A percentile compares a stretch with the other conserved stretches of the same genome.
phyloP scores from a whole-genome alignment of 1,140 invertebrate genomes.

The Lethocerus indicus region DNA sequence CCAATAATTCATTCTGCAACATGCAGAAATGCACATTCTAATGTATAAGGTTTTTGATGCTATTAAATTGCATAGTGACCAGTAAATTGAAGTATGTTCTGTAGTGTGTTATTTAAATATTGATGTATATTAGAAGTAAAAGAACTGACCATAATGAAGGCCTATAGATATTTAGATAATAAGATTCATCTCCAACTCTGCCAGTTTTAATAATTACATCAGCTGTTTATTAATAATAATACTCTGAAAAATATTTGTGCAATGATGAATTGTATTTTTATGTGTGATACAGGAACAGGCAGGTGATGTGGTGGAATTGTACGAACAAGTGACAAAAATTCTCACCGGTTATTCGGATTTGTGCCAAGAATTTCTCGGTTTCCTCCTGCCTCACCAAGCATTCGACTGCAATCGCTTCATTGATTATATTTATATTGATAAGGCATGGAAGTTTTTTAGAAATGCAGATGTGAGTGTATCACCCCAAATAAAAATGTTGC shows the following conservation, averaged over 20 bases:
- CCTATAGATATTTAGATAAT: not conserved
- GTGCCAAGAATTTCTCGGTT: constrained; percentile 5
- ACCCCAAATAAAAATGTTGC: too few relatives aligned
- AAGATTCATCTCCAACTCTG: not conserved
- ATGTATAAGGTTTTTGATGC: not conserved
- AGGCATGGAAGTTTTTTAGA: constrained; percentile 4
- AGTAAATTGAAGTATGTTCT: not conserved
- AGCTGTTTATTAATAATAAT: not conserved
- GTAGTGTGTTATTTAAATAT: not conserved
- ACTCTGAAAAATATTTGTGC: not conserved
- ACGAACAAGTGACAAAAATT: not conserved
- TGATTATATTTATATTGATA: not conserved
- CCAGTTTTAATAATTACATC: not conserved
- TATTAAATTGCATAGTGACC: too few relatives aligned
- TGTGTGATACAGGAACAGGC: not conserved
- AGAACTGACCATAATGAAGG: not conserved
- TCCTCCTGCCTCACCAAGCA: constrained; percentile 8
- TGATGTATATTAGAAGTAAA: not conserved
- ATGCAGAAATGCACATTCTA: not conserved
- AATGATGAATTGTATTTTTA: not conserved
- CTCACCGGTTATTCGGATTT: constrained; percentile 1
- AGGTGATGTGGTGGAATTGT: not conserved
- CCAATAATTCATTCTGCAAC: not conserved
- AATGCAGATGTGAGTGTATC: constrained; percentile 7
- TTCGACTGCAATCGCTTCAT: not conserved